phyloP scores from a whole-genome alignment of 2,888 invertebrate genomes.

The Protodeltote pygarga region DNA sequence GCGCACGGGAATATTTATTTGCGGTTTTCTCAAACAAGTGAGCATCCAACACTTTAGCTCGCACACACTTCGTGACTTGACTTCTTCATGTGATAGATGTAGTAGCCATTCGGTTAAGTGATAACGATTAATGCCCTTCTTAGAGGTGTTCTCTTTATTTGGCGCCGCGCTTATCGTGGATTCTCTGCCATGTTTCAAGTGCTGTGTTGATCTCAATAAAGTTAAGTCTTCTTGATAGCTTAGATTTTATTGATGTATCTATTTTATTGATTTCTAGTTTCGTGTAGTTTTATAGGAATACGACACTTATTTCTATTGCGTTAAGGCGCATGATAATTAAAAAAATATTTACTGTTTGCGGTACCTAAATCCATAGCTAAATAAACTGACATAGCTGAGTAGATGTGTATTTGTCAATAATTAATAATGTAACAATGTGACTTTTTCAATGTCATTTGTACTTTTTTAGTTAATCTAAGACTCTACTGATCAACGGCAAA shows the following conservation, averaged over 20 bases:
- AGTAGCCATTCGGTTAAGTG: conserved; percentile 48
- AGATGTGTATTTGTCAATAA: too few species aligned
- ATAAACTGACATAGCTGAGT: too few species aligned
- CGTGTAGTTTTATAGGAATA: conserved; percentile 3
- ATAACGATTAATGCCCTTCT: conserved; percentile 55
- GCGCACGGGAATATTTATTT: conserved; percentile 82
- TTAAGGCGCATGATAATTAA: too few species aligned
- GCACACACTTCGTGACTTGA: conserved; percentile 65
- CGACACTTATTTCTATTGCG: too few species aligned
- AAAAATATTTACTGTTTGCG: too few species aligned
- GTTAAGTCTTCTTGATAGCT: conserved; percentile 13
- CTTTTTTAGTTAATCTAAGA: too few species aligned
- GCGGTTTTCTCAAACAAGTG: conserved; percentile 80
- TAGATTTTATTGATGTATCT: conserved; percentile 2
- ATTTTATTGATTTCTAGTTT: background rate
- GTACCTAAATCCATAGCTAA: too few species aligned
- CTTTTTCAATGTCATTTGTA: too few species aligned
- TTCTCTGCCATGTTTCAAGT: conserved; percentile 33
- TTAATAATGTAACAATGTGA: too few species aligned
- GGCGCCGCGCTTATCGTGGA: conserved; percentile 37
- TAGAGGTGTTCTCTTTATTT: conserved; percentile 45
- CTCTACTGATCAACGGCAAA: too few species aligned
- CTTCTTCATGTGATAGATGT: conserved; percentile 63
- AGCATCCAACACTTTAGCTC: conserved; percentile 67
- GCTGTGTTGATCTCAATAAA: conserved; percentile 34